A percentile compares a stretch with the other conserved stretches of the same genome.
Conservation (phyloP, 2,888 invertebrate species). For the Drosophila sordidapex region DNA sequence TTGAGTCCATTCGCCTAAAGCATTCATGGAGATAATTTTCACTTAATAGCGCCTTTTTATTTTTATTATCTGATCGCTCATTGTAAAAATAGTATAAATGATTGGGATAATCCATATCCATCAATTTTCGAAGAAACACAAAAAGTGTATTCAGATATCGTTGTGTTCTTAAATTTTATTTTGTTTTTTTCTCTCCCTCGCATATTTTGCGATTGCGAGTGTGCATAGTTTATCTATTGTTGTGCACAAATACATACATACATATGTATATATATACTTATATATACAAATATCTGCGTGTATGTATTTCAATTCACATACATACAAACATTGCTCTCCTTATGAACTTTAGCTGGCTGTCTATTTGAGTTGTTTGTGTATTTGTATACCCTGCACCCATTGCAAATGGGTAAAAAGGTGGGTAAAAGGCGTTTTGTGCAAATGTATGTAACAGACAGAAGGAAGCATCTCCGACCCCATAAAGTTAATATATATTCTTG, state of each 20-base stretch:
- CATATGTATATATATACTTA: neutral
- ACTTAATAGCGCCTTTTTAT: neutral
- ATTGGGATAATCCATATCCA: neutral
- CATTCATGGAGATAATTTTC: neutral
- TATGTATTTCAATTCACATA: neutral
- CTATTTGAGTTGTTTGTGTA: neutral
- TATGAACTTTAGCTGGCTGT: neutral
- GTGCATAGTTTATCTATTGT: constrained; percentile 32
- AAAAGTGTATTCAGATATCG: neutral
- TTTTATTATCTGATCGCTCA: neutral
- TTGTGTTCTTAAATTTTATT: neutral
- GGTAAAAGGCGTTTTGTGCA: too few relatives aligned
- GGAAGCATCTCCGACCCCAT: too few relatives aligned
- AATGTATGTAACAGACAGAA: too few relatives aligned
- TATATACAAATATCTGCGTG: neutral
- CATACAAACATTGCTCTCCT: constrained; percentile 6
- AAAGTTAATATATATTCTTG: too few relatives aligned
- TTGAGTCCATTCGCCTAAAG: neutral
- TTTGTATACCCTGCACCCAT: neutral
- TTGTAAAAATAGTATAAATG: neutral
- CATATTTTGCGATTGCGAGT: constrained; percentile 19
- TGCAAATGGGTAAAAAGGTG: too few relatives aligned
- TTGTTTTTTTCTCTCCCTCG: neutral
- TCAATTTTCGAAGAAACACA: neutral
- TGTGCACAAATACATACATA: neutral